Base-by-base conservation (phyloP, 2,888 invertebrate species). In the Drosophila stalkeri region DNA sequence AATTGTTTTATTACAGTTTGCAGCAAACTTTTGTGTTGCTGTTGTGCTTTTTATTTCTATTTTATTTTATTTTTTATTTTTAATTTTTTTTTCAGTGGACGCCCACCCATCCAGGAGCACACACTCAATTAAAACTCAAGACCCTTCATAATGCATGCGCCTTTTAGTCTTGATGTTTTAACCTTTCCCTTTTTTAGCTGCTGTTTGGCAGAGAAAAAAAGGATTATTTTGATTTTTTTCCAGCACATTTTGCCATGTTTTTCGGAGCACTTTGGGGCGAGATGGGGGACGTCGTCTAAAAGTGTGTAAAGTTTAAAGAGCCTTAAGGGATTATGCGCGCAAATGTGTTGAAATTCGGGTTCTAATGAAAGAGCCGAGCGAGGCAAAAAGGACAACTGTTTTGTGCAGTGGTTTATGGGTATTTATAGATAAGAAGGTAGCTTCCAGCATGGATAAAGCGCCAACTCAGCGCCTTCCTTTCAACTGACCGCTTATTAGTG, bases 41-140 rank as follows among this genome's bases (percentile, higher is more conserved):
- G 55, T 37, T 69, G 31, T 64, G 41, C 59, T 55, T 33, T 65
- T 31, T 33, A 51, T 49, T 68, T 63, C 9, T 33, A 2, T 33
- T 33, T 33, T 33, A 27, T 27, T 27, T 27, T 6, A 27, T 27
- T 27, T 27, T 27, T 27, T 5, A 5, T 9, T 7, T 16, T 39
- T 39, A 16, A 3, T 39, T 39, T 39, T n/a, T 56, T 61, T 63
- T 54, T 54, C 56, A 37, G 63, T 44, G 39, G 4, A 14, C 63
- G 7, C 56, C 55, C 72, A 61, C 75, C 44, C 65, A 57, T 27
- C 61, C 56, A n/a, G 59, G 62, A 8, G 66, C 75, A 88, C 89
- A 91, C 92, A 91, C 91, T 90, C 91, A 91, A 91, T 91, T 91
- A 91, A 91, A 91, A 91, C 90, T 90, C 83, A 91, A 91, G 90